Evolutionary conservation across 23 tunicate species (phyloP), one percentile per base, ranked within the genome.

Genomic region (Pegea sp.): DNA sequence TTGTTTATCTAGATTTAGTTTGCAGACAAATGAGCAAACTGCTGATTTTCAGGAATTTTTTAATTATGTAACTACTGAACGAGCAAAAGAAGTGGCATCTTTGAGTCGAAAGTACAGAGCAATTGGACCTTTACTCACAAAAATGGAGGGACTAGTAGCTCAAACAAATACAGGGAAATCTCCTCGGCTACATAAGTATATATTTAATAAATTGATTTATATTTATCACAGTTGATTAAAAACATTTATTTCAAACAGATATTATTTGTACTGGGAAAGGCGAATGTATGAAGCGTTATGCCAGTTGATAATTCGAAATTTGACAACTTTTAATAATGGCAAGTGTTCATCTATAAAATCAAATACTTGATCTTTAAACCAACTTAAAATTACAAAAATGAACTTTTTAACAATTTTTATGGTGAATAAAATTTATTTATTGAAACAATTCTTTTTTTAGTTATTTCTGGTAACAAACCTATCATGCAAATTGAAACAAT

Each of bases 151-250:
- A 6, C 61, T 87, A 22, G 88, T 87, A 4, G 96, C 78, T 20
- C 88, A 75, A 56, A 87, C 96, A 26, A 87, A 87, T 58, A 69
- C 96, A 27, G 96, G 96, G 24, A 69, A 65, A 32, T 87, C 96
- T 25, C 71, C 71, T 24, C 67, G 59, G 27, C 66, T 84, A 16
- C 70, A 68, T 60, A 68, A 71, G 70, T 74, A 13, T 1, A 48
- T 38, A 38, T 11, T 38, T 8, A 38, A 38, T 38, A 38, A 11
- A 8, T 8, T 38, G 11, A 8, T 8, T 38, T 38, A 16, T 38
- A 8, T 38, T 38, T 38, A 38, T 16, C 46, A 38, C 16, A n/a
- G 46, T 38, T 38, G 16, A 38, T 16, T 38, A 38, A 38, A 38
- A 16, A 8, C 8, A 19, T 11, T 20, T 38, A 8, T 38, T 33